Evolutionary conservation across 37 sponge, comb jelly and placozoan species (phyloP), one percentile per base, ranked within the genome.

Genomic region (Agelas oroides): DNA sequence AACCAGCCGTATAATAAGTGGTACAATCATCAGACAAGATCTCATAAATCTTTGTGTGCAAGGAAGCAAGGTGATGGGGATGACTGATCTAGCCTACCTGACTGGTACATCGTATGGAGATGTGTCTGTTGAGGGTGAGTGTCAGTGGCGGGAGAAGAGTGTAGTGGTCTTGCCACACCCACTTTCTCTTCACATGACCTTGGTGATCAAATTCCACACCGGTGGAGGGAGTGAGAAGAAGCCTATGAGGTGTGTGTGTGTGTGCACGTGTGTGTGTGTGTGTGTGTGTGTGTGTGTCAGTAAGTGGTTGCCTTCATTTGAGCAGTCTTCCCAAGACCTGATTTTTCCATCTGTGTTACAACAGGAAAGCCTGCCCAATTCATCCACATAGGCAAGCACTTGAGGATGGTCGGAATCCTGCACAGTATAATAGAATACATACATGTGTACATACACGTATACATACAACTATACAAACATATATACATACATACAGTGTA

Each of bases 321-420:
- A 56, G 58, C 15, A 64, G 65, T 12, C n/a, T n/a, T n/a, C 19
- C 27, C 38, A 24, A 12, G 33, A 60, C 61, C 65, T 30, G 28
- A 71, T 31, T 21, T 30, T 71, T 61, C 72, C 73, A 38, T 85
- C 56, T 24, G 67, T 13, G 68, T 70, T 34, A 56, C 65, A 78
- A 41, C 86, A 85, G 11, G 56, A 78, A 8, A 57, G 46, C 24
- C 87, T 56, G 3, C 92, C 92, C 18, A 81, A 25, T 12, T 91
- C 87, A 63, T 91, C 92, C 54, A 81, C 38, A 27, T 70, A 86
- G 8, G 71, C 87, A 35, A 91, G 59, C 40, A 91, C 27, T 1
- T 23, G 46, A 6, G 41, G 24, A 18, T 77, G 13, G 40, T 35
- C 33, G 13, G 63, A 82, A 58, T 67, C 72, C 72, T 71, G 56